Evolutionary conservation across 2,797 vertebrate genomes (phyloP).

Genomic region (Taenioides sp.): DNA sequence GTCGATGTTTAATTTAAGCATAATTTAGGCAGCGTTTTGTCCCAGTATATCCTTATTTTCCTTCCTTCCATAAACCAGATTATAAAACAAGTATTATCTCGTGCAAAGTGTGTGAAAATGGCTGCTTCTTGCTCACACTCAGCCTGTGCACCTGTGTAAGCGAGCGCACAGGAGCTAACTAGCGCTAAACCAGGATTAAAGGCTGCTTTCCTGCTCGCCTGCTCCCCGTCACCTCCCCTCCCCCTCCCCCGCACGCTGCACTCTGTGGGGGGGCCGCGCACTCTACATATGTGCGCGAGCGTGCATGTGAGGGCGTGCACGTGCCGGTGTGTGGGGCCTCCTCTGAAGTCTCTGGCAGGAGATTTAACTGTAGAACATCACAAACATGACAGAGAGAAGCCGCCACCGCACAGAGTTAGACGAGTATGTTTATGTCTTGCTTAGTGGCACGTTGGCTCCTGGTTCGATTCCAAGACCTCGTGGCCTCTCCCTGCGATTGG

Average conservation of each 20-base stretch:
- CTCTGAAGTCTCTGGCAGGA: conserved; percentile 36
- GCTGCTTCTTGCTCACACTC: background rate
- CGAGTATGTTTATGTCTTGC: no score
- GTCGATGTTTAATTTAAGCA: no score
- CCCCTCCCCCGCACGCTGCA: conserved; percentile 17
- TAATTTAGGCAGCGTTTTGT: no score
- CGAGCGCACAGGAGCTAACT: conserved; percentile 17
- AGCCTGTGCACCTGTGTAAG: conserved; percentile 26
- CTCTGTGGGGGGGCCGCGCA: conserved; percentile 33
- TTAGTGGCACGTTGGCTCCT: no score
- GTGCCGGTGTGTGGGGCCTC: conserved; percentile 1
- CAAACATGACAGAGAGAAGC: background rate
- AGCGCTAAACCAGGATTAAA: conserved; percentile 59
- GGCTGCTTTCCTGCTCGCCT: conserved; percentile 49
- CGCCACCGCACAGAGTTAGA: background rate
- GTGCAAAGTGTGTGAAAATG: background rate
- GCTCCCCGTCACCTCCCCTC: conserved; percentile 46
- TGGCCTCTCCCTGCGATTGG: no score
- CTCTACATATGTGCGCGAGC: background rate
- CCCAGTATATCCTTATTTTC: no score
- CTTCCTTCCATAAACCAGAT: background rate
- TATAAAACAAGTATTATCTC: no score
- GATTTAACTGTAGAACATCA: background rate
- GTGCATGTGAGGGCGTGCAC: conserved; percentile 7
- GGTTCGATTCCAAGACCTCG: no score